phyloP scores from a whole-genome alignment of 1,140 invertebrate genomes.

The Drosophila albomicans region DNA sequence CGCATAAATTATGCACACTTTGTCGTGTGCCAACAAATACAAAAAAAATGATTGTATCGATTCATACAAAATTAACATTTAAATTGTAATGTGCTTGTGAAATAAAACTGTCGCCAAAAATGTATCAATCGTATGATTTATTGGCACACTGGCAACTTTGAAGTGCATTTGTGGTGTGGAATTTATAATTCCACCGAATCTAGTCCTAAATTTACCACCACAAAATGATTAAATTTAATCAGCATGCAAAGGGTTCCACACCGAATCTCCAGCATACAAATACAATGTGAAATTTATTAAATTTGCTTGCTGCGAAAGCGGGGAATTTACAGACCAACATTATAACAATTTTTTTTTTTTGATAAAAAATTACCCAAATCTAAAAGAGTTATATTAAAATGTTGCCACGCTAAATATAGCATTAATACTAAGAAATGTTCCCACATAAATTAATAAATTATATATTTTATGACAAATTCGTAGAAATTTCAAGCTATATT shows the following conservation, averaged over 20 bases:
- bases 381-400: too few species aligned
- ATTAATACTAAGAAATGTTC: too few species aligned
- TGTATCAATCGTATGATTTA: constrained; percentile 59
- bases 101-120: constrained; percentile 69
- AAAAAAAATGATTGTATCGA: not conserved
- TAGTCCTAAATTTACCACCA: not conserved
- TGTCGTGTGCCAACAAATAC: constrained; percentile 74
- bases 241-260: constrained; percentile 26
- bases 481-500: too few species aligned
- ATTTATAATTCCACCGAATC: constrained; percentile 54
- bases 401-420: too few species aligned
- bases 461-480: too few species aligned
- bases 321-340: too few species aligned
- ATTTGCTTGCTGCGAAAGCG: too few species aligned
- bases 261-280: not conserved
- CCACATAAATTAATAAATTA: too few species aligned
- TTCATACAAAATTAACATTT: constrained; percentile 70
- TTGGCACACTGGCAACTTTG: constrained; percentile 36
- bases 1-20: constrained; percentile 75
- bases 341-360: too few species aligned
- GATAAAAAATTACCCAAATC: too few species aligned
- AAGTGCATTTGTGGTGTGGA: constrained; percentile 74
- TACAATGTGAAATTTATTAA: not conserved
- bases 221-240: constrained; percentile 11
- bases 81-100: constrained; percentile 56